phyloP scores from a whole-genome alignment of 2,797 vertebrate species.

The Threskiornis aethiopicus region DNA sequence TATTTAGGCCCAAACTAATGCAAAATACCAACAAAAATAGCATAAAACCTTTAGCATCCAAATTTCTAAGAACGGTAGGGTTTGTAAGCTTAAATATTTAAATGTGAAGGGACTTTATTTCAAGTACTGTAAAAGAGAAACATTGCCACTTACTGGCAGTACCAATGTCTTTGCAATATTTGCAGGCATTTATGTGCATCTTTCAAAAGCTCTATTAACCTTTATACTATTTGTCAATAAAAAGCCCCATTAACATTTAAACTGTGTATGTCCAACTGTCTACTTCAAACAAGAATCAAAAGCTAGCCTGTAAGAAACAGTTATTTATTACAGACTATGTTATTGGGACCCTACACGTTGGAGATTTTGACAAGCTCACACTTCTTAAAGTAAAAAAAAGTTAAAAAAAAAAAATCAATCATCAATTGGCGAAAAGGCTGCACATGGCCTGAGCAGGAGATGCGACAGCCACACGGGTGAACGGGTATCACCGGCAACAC shows the following conservation, averaged over 20 bases:
- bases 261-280: slow-evolving; percentile 26
- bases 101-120: not conserved
- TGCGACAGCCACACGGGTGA: not conserved
- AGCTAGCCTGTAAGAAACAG: slow-evolving; percentile 10
- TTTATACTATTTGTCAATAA: slow-evolving; percentile 59
- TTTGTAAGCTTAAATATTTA: not conserved
- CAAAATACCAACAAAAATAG: not conserved
- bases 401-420: not conserved
- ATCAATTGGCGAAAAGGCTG: not conserved
- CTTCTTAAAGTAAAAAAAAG: not conserved
- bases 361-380: not conserved
- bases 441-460: not conserved
- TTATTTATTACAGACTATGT: not conserved
- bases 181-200: slow-evolving; percentile 18
- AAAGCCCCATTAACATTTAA: slow-evolving; percentile 68
- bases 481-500: not conserved
- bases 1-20: not conserved
- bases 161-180: not conserved
- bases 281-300: slow-evolving; percentile 30
- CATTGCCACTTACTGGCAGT: slow-evolving; percentile 60
- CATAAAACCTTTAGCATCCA: not conserved
- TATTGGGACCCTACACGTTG: not conserved
- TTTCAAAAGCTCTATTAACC: slow-evolving; percentile 64
- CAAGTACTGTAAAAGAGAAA: slow-evolving; percentile 10
- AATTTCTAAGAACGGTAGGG: not conserved